Base-by-base conservation (phyloP, 2,888 invertebrate genomes). In the Notocelia uddmanniana region DNA sequence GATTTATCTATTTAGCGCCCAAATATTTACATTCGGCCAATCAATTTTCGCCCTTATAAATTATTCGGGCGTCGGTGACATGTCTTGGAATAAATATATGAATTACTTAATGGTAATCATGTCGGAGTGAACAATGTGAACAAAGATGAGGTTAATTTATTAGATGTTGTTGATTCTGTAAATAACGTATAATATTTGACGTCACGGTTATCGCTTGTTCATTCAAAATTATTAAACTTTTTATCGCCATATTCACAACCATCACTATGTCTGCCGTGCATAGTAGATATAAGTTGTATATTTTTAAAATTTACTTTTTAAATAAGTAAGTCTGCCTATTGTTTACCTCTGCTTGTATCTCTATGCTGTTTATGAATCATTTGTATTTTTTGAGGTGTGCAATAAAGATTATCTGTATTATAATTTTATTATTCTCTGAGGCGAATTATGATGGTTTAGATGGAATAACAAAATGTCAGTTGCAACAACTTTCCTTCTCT, bases 41-140 rank as follows among this genome's bases (percentile, higher is more conserved):
- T 91, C 90, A 90, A 91, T 91, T 90, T 86, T 85, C 85, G 80
- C 84, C 85, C 89, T 81, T 88, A 91, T 91, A 92, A 89, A 91
- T 90, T 90, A 91, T 91, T 86, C 81, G 45, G 68, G 60, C 48
- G 50, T 55, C 23, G 41, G 62, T 68, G 66, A 67, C 62, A 50
- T 37, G 41, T 73, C 77, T 76, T 77, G 75, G 81, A 83, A 81
- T 80, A 80, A 79, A 85, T 84, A 82, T 83, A 83, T 77, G 79
- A 82, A 81, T 81, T 84, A 83, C 79, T 81, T 79, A 79, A 77
- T 76, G 76, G 79, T 78, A 82, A 82, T 83, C 79, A 83, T 82
- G 81, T 80, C 76, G 54, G 31, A 37, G 34, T 34, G 34, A 37
- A 31, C 52, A 37, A 34, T 26, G 34, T 34, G 34, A 37, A 31